Conservation (phyloP, 2,888 invertebrate species). For the Phoenoteleia sp. region DNA sequence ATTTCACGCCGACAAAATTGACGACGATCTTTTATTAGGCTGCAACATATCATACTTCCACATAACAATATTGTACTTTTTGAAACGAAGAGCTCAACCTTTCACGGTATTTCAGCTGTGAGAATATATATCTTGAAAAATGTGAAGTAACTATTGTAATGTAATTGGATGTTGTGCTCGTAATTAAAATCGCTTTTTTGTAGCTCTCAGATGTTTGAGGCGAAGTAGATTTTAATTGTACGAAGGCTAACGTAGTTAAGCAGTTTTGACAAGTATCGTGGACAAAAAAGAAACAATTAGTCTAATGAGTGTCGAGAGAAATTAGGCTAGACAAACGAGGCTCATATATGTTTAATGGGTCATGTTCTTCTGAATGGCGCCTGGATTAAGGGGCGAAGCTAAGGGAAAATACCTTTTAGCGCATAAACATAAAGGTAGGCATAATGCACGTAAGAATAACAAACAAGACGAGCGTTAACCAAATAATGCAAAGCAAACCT, state of each 20-base stretch:
- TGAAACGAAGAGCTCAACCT: no score
- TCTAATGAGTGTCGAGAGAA: conserved; percentile 36
- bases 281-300: conserved; percentile 63
- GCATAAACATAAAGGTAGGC: conserved; percentile 70
- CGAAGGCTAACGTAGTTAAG: not conserved
- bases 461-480: conserved; percentile 82
- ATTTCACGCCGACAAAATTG: conserved; percentile 48
- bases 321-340: conserved; percentile 62
- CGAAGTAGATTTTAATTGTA: conserved; percentile 5
- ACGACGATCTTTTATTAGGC: conserved; percentile 58
- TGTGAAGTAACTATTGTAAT: not conserved
- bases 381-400: conserved; percentile 66
- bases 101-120: no score
- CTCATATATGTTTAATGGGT: conserved; percentile 65
- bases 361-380: conserved; percentile 54
- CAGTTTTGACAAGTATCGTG: conserved; percentile 37
- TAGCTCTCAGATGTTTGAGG: not conserved
- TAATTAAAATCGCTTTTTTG: not conserved
- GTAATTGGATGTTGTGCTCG: not conserved
- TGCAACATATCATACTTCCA: conserved; percentile 15
- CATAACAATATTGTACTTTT: conserved; percentile 46
- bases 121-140: not conserved
- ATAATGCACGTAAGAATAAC: conserved; percentile 80
- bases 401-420: conserved; percentile 61
- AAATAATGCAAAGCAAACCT: conserved; percentile 85